Percentiles rank a stretch among this genome's conserved stretches.
phyloP scores from a whole-genome alignment of 1,140 invertebrate species.

The Papilio xuthus region DNA sequence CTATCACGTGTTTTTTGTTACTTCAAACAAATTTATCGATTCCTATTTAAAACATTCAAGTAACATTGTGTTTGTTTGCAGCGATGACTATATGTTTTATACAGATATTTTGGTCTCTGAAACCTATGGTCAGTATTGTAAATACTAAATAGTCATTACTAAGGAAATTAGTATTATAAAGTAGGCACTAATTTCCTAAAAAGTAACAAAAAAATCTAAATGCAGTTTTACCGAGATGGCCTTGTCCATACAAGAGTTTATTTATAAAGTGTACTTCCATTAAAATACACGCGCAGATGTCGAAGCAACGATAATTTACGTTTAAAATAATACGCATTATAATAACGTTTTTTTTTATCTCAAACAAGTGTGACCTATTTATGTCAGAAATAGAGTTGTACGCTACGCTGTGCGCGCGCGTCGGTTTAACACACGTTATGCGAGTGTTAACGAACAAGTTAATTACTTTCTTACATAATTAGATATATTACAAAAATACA shows the following conservation, averaged over 20 bases:
- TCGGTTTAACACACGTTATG: not conserved
- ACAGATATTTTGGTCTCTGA: too few species aligned
- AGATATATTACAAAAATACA: not conserved
- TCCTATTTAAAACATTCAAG: not conserved
- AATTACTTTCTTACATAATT: not conserved
- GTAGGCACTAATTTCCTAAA: not conserved
- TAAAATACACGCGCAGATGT: not conserved
- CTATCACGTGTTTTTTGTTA: not conserved
- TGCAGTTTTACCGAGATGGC: not conserved
- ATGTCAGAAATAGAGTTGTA: constrained; percentile 4
- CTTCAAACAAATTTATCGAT: not conserved
- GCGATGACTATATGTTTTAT: too few species aligned
- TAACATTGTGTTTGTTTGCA: not conserved
- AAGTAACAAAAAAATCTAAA: not conserved
- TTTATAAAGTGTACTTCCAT: not conserved
- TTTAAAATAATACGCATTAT: constrained; percentile 11
- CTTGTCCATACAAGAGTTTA: not conserved
- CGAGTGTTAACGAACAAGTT: not conserved
- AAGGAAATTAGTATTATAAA: not conserved
- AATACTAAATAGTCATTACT: not conserved
- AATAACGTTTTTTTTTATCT: constrained; percentile 4
- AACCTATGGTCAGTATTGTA: too few species aligned
- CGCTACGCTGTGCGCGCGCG: not conserved
- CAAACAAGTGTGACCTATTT: constrained; percentile 17
- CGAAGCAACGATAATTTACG: not conserved